Evolutionary conservation across 2,888 invertebrate species (phyloP).

Genomic region (Ceriagrion tenellum): DNA sequence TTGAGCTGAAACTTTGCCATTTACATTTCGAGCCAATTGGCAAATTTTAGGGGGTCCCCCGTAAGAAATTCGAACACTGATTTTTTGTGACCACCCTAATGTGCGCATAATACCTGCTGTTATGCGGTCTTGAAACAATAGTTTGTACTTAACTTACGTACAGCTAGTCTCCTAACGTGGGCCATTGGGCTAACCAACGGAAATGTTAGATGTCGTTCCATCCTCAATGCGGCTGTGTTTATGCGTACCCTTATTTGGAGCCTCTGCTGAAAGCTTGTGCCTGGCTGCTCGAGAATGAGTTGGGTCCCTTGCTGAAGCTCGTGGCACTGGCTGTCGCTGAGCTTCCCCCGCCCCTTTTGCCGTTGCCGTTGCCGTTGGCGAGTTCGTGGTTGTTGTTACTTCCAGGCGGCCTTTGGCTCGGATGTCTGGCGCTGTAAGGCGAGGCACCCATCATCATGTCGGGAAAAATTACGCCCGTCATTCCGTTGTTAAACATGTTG

Average conservation of each 20-base stretch:
- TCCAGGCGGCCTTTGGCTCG: neutral
- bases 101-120: too few species aligned
- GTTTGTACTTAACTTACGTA: too few species aligned
- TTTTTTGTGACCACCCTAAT: too few species aligned
- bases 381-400: neutral
- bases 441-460: neutral
- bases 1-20: too few species aligned
- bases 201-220: too few species aligned
- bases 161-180: too few species aligned
- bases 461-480: conserved; percentile 33
- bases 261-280: conserved; percentile 41
- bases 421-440: neutral
- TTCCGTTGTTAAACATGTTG: neutral
- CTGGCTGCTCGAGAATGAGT: conserved; percentile 31
- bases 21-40: too few species aligned
- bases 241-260: neutral
- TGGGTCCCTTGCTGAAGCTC: conserved; percentile 56
- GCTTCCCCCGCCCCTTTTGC: neutral
- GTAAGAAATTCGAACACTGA: too few species aligned
- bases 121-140: too few species aligned
- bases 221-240: neutral
- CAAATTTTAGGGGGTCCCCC: too few species aligned
- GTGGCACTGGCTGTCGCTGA: conserved; percentile 36
- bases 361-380: neutral
- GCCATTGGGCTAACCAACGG: too few species aligned